These are phyloP conservation scores for Leptinotarsa haldemani DNA, from an alignment of 2,888 invertebrate species.

Conservation along the genomic window DNA sequence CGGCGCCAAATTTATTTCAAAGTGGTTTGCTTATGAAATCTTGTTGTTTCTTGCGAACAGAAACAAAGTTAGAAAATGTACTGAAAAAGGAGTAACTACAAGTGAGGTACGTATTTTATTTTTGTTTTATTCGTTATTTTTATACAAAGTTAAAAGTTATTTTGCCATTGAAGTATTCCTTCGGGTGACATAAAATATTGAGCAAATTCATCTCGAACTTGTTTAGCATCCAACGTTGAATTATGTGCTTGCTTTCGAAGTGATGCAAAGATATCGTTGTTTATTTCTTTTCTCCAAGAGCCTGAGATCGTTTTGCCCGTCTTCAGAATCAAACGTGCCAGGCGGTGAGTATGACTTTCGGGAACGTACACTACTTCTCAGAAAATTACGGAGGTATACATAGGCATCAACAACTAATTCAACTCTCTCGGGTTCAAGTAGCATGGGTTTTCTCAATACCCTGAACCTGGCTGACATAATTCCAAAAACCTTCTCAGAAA, in stretches of 20 bases:
- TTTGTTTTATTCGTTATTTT: background rate
- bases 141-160: background rate
- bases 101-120: background rate
- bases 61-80: too few relatives aligned
- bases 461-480: too few relatives aligned
- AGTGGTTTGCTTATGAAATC: too few relatives aligned
- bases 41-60: too few relatives aligned
- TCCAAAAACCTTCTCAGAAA: background rate
- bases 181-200: background rate
- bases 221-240: conserved; percentile 2
- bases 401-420: background rate
- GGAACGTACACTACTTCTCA: background rate
- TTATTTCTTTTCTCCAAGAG: background rate
- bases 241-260: conserved; percentile 2
- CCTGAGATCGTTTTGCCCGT: background rate
- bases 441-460: background rate
- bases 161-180: background rate
- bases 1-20: too few relatives aligned
- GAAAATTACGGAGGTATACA: background rate
- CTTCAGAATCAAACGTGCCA: background rate
- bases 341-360: background rate
- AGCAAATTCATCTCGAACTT: background rate
- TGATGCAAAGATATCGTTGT: background rate
- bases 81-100: background rate
- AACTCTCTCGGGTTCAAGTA: background rate